Evolutionary conservation across 1,140 invertebrate genomes (phyloP).

Genomic region (Drosophila orena): DNA sequence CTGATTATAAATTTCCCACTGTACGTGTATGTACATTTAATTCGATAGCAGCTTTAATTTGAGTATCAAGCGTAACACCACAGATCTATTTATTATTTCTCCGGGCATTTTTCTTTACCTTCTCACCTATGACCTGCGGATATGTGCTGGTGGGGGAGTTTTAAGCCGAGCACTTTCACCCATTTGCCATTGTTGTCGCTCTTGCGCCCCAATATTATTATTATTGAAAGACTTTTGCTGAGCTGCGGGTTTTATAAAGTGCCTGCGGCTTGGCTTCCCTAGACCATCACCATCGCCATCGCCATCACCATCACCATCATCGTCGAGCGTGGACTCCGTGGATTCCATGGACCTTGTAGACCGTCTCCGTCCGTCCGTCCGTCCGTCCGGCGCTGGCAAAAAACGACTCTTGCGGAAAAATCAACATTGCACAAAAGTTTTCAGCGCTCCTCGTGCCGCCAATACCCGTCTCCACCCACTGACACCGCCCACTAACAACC

Average conservation of each 20-base stretch:
- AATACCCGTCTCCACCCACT: slow-evolving; percentile 15
- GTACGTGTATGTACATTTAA: neutral
- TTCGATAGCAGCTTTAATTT: neutral
- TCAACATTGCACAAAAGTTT: slow-evolving; percentile 83
- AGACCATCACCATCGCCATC: slow-evolving; percentile 1
- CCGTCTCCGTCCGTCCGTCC: slow-evolving; percentile 49
- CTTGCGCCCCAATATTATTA: slow-evolving; percentile 75
- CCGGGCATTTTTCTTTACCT: neutral
- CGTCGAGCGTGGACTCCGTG: slow-evolving; percentile 13
- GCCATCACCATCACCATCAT: slow-evolving; percentile 11
- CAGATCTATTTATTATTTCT: slow-evolving; percentile 3
- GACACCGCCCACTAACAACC: neutral
- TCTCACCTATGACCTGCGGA: slow-evolving; percentile 24
- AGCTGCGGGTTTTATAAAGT: slow-evolving; percentile 76
- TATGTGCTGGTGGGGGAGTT: neutral
- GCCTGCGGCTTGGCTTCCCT: slow-evolving; percentile 55
- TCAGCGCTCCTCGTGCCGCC: slow-evolving; percentile 40
- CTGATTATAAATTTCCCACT: too few species aligned
- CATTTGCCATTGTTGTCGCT: slow-evolving; percentile 48
- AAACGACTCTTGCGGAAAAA: slow-evolving; percentile 82
- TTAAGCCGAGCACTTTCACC: slow-evolving; percentile 49
- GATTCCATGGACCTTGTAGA: slow-evolving; percentile 14
- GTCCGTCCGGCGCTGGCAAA: slow-evolving; percentile 62
- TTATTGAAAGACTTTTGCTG: slow-evolving; percentile 76
- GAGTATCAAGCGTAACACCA: neutral